These are phyloP conservation scores for Drosophila lacicola DNA, from an alignment of 2,888 invertebrate genomes.

Conservation along the genomic window DNA sequence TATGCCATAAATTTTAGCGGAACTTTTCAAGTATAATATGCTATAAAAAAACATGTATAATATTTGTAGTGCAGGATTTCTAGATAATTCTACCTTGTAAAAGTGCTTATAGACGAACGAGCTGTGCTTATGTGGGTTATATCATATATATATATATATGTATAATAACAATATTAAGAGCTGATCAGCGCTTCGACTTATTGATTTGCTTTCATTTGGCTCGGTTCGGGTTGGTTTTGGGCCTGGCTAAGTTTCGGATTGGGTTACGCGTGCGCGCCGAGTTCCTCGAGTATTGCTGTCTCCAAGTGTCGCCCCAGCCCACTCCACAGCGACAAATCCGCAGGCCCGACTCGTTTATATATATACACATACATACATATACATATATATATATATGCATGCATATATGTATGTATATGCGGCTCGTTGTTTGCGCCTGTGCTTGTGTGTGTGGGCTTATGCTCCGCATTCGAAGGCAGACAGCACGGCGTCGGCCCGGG, in stretches of 20 bases:
- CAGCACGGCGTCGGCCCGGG: slow-evolving; percentile 70
- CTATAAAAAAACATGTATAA: too few species aligned
- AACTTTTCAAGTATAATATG: too few species aligned
- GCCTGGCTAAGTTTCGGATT: slow-evolving; percentile 29
- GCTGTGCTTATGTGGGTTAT: too few species aligned
- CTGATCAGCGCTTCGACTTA: not conserved
- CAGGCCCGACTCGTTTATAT: slow-evolving; percentile 12
- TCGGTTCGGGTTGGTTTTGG: slow-evolving; percentile 7
- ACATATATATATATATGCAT: not conserved
- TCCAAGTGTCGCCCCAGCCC: slow-evolving; percentile 32
- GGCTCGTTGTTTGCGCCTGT: slow-evolving; percentile 18
- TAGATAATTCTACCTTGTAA: too few species aligned
- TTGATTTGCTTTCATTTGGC: slow-evolving; percentile 7
- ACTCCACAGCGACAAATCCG: not conserved
- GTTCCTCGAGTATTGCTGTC: slow-evolving; percentile 21
- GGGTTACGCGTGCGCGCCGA: slow-evolving; percentile 53
- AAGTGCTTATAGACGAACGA: too few species aligned
- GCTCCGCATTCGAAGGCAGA: slow-evolving; percentile 75
- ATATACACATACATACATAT: not conserved
- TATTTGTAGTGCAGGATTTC: too few species aligned
- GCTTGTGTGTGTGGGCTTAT: slow-evolving; percentile 64
- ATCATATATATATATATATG: not conserved
- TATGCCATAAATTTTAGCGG: too few species aligned
- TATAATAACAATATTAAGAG: slow-evolving; percentile 1
- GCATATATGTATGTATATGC: slow-evolving; percentile 8